A percentile compares a stretch with the other conserved stretches of the same genome.
Conservation (phyloP, 2,797 vertebrate species). For the Lagorchestes hirsutus region DNA sequence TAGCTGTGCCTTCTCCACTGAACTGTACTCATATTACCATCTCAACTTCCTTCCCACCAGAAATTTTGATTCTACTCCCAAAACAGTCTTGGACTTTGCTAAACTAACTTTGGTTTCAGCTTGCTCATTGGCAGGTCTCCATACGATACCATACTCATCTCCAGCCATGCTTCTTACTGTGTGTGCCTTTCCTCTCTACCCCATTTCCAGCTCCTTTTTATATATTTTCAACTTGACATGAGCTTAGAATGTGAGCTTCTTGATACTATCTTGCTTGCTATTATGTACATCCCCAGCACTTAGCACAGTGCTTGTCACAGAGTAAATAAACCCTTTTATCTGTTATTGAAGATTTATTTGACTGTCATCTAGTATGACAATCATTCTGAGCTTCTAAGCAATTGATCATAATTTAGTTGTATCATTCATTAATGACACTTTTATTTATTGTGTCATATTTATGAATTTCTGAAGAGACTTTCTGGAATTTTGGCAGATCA, state of each 20-base stretch:
- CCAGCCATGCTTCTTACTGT: background rate
- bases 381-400: conserved; percentile 59
- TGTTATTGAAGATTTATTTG: conserved; percentile 62
- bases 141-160: background rate
- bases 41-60: background rate
- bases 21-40: background rate
- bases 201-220: background rate
- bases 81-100: background rate
- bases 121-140: background rate
- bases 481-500: conserved; percentile 65
- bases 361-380: conserved; percentile 57
- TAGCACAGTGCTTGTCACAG: background rate
- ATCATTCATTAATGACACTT: conserved; percentile 22
- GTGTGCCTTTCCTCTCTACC: background rate
- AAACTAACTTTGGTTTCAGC: background rate
- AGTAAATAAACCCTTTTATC: background rate
- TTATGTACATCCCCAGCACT: background rate
- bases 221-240: background rate
- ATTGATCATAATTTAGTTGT: conserved; percentile 58
- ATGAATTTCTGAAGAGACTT: conserved; percentile 43
- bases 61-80: background rate
- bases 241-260: background rate
- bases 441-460: conserved; percentile 75
- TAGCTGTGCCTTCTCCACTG: background rate
- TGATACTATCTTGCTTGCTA: background rate